Evolutionary conservation across 2,888 invertebrate genomes (phyloP).

Genomic region (Hyppa rectilinea): DNA sequence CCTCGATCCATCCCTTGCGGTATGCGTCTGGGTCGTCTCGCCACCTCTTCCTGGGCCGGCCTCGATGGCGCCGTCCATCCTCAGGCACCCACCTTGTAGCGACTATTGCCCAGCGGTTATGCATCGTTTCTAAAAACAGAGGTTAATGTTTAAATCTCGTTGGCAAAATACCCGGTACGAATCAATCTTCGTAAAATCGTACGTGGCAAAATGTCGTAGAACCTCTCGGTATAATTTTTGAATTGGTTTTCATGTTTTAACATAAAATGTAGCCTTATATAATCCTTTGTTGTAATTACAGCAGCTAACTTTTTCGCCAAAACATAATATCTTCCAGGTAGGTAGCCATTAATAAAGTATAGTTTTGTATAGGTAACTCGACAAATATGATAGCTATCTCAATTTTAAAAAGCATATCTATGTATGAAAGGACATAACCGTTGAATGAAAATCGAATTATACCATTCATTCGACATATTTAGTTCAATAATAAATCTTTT

Average conservation of each 20-base stretch:
- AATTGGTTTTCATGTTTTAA: background rate
- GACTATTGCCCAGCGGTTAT: too few relatives aligned
- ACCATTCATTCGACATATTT: conserved; percentile 56
- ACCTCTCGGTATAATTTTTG: background rate
- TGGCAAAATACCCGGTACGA: background rate
- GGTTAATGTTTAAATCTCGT: too few relatives aligned
- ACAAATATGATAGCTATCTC: conserved; percentile 30
- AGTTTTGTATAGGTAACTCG: conserved; percentile 1
- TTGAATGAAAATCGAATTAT: conserved; percentile 61
- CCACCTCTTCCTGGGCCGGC: too few relatives aligned
- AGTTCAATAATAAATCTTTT: conserved; percentile 66
- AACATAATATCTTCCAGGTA: background rate
- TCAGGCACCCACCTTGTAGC: too few relatives aligned
- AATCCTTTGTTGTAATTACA: too few relatives aligned
- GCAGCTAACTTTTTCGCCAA: too few relatives aligned
- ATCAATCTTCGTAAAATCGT: background rate
- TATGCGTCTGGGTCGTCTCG: too few relatives aligned
- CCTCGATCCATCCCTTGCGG: too few relatives aligned
- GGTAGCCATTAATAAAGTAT: conserved; percentile 1
- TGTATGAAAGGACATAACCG: conserved; percentile 45
- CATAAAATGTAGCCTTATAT: too few relatives aligned
- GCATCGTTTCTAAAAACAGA: too few relatives aligned
- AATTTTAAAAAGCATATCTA: conserved; percentile 52
- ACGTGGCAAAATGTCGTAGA: background rate
- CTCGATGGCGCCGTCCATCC: too few relatives aligned